These are phyloP conservation scores for Brachionus asplanchnoidis DNA, from an alignment of 1,140 invertebrate species.

Conservation along the genomic window DNA sequence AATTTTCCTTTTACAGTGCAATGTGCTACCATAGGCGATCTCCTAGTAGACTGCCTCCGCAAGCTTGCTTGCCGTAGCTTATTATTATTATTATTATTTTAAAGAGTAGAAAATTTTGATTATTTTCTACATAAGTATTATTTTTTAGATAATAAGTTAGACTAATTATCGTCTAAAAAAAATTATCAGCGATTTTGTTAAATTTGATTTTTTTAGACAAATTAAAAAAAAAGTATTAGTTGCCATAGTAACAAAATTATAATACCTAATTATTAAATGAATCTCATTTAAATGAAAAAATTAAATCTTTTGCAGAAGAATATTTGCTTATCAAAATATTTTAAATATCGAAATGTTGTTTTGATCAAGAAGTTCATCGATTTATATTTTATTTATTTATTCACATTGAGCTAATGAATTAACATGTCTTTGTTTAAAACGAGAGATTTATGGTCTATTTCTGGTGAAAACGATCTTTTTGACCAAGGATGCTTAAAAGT, in stretches of 20 bases:
- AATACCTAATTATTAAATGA: not conserved
- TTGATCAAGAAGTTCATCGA: not conserved
- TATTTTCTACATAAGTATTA: too few species aligned
- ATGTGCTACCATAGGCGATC: too few species aligned
- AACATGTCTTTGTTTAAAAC: slow-evolving; percentile 74
- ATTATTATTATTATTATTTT: too few species aligned
- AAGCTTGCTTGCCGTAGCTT: too few species aligned
- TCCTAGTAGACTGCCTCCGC: too few species aligned
- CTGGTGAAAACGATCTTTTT: slow-evolving; percentile 63
- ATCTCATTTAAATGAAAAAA: not conserved
- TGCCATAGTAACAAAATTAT: not conserved
- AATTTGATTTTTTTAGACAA: not conserved
- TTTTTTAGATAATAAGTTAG: too few species aligned
- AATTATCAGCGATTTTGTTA: not conserved
- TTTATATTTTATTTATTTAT: not conserved
- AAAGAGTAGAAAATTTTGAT: too few species aligned
- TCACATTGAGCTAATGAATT: not conserved
- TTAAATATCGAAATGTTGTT: not conserved
- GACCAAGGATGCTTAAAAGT: slow-evolving; percentile 63
- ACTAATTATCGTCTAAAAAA: too few species aligned
- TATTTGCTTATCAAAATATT: not conserved
- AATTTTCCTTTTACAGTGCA: too few species aligned
- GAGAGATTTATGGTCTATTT: slow-evolving; percentile 69
- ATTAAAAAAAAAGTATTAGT: not conserved
- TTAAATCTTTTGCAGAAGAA: not conserved